Base-by-base conservation (phyloP, 1,140 invertebrate genomes). In the Eciton burchellii region DNA sequence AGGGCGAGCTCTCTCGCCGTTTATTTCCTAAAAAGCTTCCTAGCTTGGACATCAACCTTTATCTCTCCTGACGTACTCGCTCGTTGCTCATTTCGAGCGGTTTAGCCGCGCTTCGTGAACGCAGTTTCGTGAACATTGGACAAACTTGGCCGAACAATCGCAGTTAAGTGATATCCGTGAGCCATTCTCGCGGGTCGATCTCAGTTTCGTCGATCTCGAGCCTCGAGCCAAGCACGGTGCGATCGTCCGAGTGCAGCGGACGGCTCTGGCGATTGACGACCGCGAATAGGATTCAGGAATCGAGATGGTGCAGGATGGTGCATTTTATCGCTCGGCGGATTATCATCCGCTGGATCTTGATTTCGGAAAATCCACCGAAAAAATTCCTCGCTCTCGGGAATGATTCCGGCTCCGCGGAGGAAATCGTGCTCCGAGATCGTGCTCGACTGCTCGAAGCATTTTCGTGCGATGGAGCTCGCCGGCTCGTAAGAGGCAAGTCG, bases 261-360 rank as follows among this genome's bases (percentile, higher is more conserved):
- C 19, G 72, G 59, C 63, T 76, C 49, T 65, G 26, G 72, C 72
- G n/a, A 73, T 73, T 35, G 60, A 49, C 49, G 63, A 59, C 68
- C 19, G 19, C 43, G 66, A 86, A 88, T 86, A 68, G 65, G 59
- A 77, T 83, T 84, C 79, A 66, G 86, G 47, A 83, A 79, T 66
- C 62, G 62, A 65, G 43, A 83, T 83, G 41, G 56, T 54, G 52
- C 52, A 35, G 43, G 26, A 41, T 21, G 83, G 83, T 43, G 49
- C 19, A 26, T 14, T 19, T 21, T 63, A 3, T n/a, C 35, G 5
- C 26, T 14, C 60, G 57, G 26, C 43, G 59, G 9, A 21, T 63
- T 26, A 65, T 65, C 65, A 65, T 8, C 47, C n/a, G 57, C 26
- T 59, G 41, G 43, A 52, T 49, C 19, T 41, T 21, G 29, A 65